Base-by-base conservation (phyloP, 2,888 invertebrate genomes). In the Sympetrum striolatum region DNA sequence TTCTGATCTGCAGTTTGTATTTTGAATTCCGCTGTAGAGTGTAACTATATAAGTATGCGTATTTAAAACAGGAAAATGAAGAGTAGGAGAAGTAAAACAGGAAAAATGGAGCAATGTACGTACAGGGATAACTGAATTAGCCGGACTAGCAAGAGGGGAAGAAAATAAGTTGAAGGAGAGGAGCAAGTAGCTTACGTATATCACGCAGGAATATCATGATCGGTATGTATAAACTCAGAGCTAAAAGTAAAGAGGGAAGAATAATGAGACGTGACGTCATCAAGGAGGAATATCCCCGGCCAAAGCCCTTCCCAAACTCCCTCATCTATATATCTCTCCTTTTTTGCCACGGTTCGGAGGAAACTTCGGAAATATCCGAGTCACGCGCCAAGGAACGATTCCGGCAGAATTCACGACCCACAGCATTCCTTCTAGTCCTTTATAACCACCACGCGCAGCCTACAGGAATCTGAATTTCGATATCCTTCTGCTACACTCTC, bases 371-470 rank as follows among this genome's bases (percentile, higher is more conserved):
- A 64, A 60, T 60, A 86, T 64, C 64, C 86, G 39, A 64, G 60
- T 86, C 86, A 86, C 86, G 86, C 86, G 86, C 86, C 86, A 14
- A 25, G 37, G 31, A 64, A 86, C 60, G 58, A 86, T 86, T 86
- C 86, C 64, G 12, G 58, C 86, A 64, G 86, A 86, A 86, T 86
- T 86, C 86, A 86, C 86, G 86, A 60, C 58, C 5, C 58, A 15
- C 35, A 8, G 10, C 60, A 35, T 86, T 60, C 37, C 86, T 37
- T 37, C 35, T 37, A 22, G 39, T 44, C 37, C 39, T 39, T 44
- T 37, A 80, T 37, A 80, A 37, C 37, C 37, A 37, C 39, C 37
- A n/a, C 80, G 39, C 80, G 73, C 2, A 73, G 73, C 22, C 73
- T 73, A 73, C 14, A 31, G 73, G 73, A 73, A 73, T 73, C 73